Base-by-base conservation (phyloP, 1,140 invertebrate genomes). In the Macrostomum lignano region DNA sequence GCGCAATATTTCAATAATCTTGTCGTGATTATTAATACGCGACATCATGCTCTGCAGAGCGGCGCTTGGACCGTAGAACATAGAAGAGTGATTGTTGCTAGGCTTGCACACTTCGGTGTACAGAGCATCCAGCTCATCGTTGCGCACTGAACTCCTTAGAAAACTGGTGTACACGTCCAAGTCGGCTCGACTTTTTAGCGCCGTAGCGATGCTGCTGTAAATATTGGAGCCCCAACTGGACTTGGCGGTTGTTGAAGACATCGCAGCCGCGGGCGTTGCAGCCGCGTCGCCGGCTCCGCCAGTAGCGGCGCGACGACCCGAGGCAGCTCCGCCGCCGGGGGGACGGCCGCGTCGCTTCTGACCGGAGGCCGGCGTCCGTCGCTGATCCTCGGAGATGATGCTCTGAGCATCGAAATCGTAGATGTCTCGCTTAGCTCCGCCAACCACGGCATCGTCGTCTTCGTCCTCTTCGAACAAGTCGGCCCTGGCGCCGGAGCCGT, bases 351-450 rank as follows among this genome's bases (percentile, higher is more conserved):
- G 15, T 22, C 4, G n/a, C 32, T 21, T 33, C 13, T 7, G n/a
- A 14, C 14, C 7, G n/a, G 3, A 9, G 3, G 5, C 26, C 26
- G 4, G 10, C 13, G 9, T 14, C 26, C 14, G 17, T 23, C 19
- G 3, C 7, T 5, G 32, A 33, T 19, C 26, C 5, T 13, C 24
- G 14, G 19, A 11, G 19, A 33, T 33, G 6, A 14, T 14, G 11
- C 32, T 33, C 11, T 33, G 17, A 14, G 11, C 11, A 24, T 33
- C 32, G 19, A 33, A 33, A 13, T 33, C 32, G 20, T 33, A 33
- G 3, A 33, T 25, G 26, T 33, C 32, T 24, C n/a, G n/a, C n/a
- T n/a, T n/a, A n/a, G n/a, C n/a, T n/a, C n/a, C n/a, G n/a, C n/a
- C n/a, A n/a, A n/a, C n/a, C n/a, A n/a, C n/a, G n/a, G n/a, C n/a